Percentiles rank a stretch among this genome's conserved stretches.
phyloP scores from a whole-genome alignment of 2,113 vertebrate species.

The Brachypodius melanocephalos region DNA sequence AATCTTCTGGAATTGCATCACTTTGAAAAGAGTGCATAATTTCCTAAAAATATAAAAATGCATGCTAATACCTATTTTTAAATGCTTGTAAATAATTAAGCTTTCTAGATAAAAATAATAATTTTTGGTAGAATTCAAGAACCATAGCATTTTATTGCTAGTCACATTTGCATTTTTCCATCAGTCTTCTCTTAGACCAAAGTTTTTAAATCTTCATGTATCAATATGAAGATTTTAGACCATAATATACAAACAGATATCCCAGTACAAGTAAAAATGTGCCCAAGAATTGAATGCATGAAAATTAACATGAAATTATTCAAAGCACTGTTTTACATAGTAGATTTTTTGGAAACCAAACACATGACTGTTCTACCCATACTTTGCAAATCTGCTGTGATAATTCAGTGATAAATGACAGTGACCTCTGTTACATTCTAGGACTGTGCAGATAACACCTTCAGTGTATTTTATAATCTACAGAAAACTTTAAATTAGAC shows the following conservation, averaged over 20 bases:
- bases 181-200: background rate
- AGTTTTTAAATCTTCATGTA: background rate
- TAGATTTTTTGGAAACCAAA: background rate
- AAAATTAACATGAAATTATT: fast-evolving
- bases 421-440: background rate
- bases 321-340: background rate
- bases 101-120: background rate
- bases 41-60: background rate
- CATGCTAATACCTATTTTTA: background rate
- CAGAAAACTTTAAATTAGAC: background rate
- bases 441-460: background rate
- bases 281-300: background rate
- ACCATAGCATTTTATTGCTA: background rate
- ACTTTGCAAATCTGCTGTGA: background rate
- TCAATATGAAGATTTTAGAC: background rate
- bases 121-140: background rate
- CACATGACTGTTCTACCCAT: background rate
- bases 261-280: background rate
- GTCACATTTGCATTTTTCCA: background rate
- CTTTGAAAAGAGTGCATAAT: background rate
- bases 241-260: background rate
- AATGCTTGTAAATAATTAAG: background rate
- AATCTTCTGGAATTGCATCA: background rate
- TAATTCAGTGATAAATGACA: background rate
- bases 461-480: background rate